Percentiles rank a stretch among this genome's conserved stretches.
Evolutionary conservation across 2,113 vertebrate species (phyloP).

Genomic region (Paratilapia polleni): DNA sequence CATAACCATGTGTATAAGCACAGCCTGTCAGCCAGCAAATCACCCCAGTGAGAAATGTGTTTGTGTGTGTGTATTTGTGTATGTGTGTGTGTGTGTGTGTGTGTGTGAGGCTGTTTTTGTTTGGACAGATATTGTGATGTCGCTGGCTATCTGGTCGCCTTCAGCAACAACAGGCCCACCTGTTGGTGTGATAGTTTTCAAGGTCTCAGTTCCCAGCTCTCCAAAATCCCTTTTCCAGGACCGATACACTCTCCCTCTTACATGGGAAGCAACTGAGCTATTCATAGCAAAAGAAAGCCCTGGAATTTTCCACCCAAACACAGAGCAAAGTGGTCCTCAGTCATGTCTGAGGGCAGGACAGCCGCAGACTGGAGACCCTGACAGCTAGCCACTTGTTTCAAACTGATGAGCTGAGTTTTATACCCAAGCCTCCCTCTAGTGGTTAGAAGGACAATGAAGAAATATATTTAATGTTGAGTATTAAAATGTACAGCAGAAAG

Average conservation of each 20-base stretch:
- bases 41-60: background rate
- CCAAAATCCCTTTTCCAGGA: slow-evolving; percentile 57
- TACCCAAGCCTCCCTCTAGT: slow-evolving; percentile 48
- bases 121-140: background rate
- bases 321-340: slow-evolving; percentile 20
- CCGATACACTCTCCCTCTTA: slow-evolving; percentile 11
- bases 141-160: slow-evolving; percentile 23
- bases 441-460: slow-evolving; percentile 23
- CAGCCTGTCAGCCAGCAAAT: slow-evolving; percentile 21
- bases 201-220: slow-evolving; percentile 33
- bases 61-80: background rate
- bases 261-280: slow-evolving; percentile 39
- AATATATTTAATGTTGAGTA: background rate
- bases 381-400: slow-evolving; percentile 31
- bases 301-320: slow-evolving; percentile 67
- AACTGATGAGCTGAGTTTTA: background rate
- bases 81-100: slow-evolving; percentile 1
- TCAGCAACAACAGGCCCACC: slow-evolving; percentile 50
- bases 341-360: slow-evolving; percentile 28
- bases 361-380: slow-evolving; percentile 1
- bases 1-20: slow-evolving; percentile 8
- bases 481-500: background rate
- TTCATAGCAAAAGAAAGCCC: slow-evolving; percentile 61
- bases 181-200: slow-evolving; percentile 39
- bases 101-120: background rate